Evolutionary conservation across 2,113 vertebrate species (phyloP).

Genomic region (Oryctolagus cuniculus): mOryCun1.1 NC_091447.1:22325001-22325500

Average conservation of each 20-base stretch:
- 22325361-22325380: not conserved
- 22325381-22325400: not conserved
- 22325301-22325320: not conserved
- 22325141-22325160: accelerated
- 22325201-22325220: not conserved
- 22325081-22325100: slow-evolving; percentile 85
- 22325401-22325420: not conserved
- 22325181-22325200: not conserved
- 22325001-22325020: too few relatives aligned
- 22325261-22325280: not conserved
- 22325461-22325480: not conserved
- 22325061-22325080: slow-evolving; percentile 68
- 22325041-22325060: slow-evolving; percentile 34
- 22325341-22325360: not conserved
- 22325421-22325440: not conserved
- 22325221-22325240: accelerated
- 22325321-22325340: not conserved
- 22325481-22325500: not conserved
- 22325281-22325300: not conserved
- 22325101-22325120: slow-evolving; percentile 85
- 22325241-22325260: accelerated
- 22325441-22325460: too few relatives aligned
- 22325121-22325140: not conserved
- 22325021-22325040: too few relatives aligned
- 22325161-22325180: accelerated